Conservation (phyloP, 2,888 invertebrate genomes). For the Calliopum simillimum region DNA sequence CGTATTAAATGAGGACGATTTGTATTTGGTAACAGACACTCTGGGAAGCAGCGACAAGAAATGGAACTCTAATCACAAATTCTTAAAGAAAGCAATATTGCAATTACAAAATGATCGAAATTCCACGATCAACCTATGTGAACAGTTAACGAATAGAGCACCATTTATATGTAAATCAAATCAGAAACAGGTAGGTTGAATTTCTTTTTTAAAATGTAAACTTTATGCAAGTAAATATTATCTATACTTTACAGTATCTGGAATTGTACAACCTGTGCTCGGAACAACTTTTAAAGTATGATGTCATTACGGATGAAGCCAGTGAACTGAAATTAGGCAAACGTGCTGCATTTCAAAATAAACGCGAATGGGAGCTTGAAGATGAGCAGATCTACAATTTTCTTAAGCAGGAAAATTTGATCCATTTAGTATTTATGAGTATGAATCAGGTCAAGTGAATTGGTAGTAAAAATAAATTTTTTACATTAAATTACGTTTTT, state of each 20-base stretch:
- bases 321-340: no score
- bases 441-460: no score
- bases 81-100: slow-evolving; percentile 6
- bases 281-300: background rate
- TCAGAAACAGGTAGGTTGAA: no score
- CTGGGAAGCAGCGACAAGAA: background rate
- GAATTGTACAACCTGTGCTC: background rate
- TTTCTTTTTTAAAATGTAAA: no score
- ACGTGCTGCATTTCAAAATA: no score
- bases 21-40: background rate
- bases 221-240: no score
- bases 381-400: background rate
- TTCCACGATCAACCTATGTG: no score
- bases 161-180: no score
- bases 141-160: no score
- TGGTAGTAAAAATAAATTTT: no score
- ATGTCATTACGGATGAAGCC: no score
- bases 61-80: background rate
- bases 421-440: background rate
- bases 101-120: background rate
- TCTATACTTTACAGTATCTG: background rate
- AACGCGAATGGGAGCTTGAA: background rate
- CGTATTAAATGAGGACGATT: background rate
- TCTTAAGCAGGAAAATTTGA: background rate
- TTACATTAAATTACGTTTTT: no score